Evolutionary conservation across 2,113 vertebrate species (phyloP), one percentile per base, ranked within the genome.

Genomic region (Hiodon alosoides): DNA sequence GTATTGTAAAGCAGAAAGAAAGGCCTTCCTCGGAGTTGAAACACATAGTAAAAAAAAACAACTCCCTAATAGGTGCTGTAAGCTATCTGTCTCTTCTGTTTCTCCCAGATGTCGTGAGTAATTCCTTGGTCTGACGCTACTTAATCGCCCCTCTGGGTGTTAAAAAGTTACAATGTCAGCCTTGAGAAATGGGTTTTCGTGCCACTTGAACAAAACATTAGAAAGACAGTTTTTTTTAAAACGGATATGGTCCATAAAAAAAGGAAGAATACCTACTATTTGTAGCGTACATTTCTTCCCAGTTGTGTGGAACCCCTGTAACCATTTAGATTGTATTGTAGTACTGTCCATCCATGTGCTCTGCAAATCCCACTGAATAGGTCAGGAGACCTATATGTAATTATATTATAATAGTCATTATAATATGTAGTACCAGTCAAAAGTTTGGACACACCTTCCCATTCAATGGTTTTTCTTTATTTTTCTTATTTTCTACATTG

Each of bases 181-280:
- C 74, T 61, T 82, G 62, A 83, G 64, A 82, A 83, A 86, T 81
- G 74, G 61, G 58, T 82, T 82, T 84, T 81, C 69, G 69, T 76
- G 81, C 73, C 60, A 76, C 78, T 79, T 16, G 6, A 77, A 78
- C 71, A 78, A 75, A 80, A 76, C 79, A 79, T 83, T 76, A 79
- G 74, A 53, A 52, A 77, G 69, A 59, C 78, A 71, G 69, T 74
- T 72, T 77, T 52, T 78, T 83, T 80, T 75, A 81, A 81, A 7
- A 67, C 79, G 76, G 73, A 60, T 81, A 66, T 66, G 69, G 84
- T 82, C 80, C 81, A 73, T 80, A 85, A 80, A 89, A 88, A 80
- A 59, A n/a, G 72, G 69, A 69, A 81, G 61, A 81, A 81, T 77
- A 66, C 73, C 71, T 79, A 73, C 71, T 73, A 5, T 89, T 86